Evolutionary conservation across 1,140 invertebrate species (phyloP).

Genomic region (Sesamia nonagrioides): DNA sequence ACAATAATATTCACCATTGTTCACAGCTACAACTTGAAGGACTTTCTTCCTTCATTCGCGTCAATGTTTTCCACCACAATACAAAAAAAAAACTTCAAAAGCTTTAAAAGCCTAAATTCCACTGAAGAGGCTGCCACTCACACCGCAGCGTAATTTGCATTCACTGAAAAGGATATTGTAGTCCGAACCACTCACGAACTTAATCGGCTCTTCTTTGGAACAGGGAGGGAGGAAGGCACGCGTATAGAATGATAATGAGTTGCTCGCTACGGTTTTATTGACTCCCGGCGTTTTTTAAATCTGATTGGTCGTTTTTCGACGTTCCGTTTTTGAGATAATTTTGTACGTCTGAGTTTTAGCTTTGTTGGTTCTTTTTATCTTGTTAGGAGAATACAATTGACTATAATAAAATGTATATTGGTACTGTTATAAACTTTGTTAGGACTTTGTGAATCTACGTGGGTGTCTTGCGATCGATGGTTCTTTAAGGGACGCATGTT

Average conservation of each 20-base stretch:
- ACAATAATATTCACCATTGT: background rate
- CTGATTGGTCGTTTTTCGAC: constrained; percentile 68
- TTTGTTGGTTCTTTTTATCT: constrained; percentile 19
- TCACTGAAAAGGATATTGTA: constrained; percentile 50
- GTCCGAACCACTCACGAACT: constrained; percentile 55
- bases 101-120: constrained; percentile 36
- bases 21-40: background rate
- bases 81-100: constrained; percentile 30
- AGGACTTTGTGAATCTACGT: background rate
- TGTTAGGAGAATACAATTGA: background rate
- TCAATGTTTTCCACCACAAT: constrained; percentile 5
- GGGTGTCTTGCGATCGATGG: too few relatives aligned
- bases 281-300: constrained; percentile 73
- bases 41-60: background rate
- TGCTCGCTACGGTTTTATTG: constrained; percentile 72
- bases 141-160: constrained; percentile 52
- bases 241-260: constrained; percentile 71
- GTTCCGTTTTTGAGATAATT: constrained; percentile 41
- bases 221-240: constrained; percentile 29
- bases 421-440: background rate
- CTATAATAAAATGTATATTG: constrained; percentile 12
- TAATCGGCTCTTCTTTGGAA: constrained; percentile 53
- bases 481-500: too few relatives aligned
- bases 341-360: constrained; percentile 12
- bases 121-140: constrained; percentile 40